Evolutionary conservation across 2,888 invertebrate genomes (phyloP), one percentile per base, ranked within the genome.

Genomic region (Tethea ocularis): DNA sequence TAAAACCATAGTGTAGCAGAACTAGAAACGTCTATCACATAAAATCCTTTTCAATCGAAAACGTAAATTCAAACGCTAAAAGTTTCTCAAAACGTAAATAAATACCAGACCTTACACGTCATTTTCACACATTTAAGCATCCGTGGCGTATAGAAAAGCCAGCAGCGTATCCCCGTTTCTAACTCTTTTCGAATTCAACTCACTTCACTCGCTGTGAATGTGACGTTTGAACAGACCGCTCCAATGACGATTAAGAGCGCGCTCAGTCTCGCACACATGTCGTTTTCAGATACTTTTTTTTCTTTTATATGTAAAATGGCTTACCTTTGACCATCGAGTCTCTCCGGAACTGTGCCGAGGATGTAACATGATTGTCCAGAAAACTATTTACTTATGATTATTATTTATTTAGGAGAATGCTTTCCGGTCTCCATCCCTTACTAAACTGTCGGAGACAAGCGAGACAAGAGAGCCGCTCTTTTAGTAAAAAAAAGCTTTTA

Each of bases 151-250:
- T 67, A 64, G 62, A 69, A 72, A 70, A 64, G 58, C 63, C 63
- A 54, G 62, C 63, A 54, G 62, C 61, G 66, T 66, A 67, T 69
- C 64, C 61, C 57, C 64, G 59, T 57, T 75, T 68, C 69, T 70
- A 73, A 77, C 77, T 80, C 78, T 79, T 75, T 80, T 70, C 66
- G 67, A 80, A 77, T 77, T 70, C 73, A 71, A 58, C 66, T 66
- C 67, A 65, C 68, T 69, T 64, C 64, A 71, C 60, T 62, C 62
- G 51, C 69, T 33, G 54, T 74, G 77, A 65, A 65, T 72, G 68
- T 77, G 79, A 78, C 75, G 70, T 72, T 73, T 71, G 72, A 75
- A 71, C 74, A 67, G 52, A 66, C 63, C 66, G 62, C 70, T 68
- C 57, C 61, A 70, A 68, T 63, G 61, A 63, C 72, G 68, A 71